Conservation (phyloP, 2,113 vertebrate genomes). For the Halcyon malimbica region DNA sequence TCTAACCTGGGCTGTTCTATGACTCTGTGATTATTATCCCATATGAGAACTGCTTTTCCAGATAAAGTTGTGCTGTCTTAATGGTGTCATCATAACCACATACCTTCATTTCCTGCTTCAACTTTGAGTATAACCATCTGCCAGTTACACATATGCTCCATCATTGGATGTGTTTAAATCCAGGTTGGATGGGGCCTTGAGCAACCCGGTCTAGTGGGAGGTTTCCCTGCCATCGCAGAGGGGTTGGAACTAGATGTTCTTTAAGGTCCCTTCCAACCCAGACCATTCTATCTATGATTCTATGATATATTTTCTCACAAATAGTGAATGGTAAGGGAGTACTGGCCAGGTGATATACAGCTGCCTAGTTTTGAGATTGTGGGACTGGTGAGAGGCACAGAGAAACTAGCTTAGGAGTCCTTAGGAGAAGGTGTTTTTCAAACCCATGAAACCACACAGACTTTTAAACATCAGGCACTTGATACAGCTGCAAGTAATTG, state of each 20-base stretch:
- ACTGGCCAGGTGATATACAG: neutral
- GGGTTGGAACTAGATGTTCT: no score
- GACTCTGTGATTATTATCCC: neutral
- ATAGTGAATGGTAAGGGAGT: neutral
- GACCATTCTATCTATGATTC: no score
- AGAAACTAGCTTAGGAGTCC: neutral
- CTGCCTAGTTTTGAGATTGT: neutral
- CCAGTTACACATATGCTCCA: no score
- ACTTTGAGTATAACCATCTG: neutral
- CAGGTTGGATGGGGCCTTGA: no score
- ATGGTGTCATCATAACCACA: neutral
- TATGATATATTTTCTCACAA: neutral
- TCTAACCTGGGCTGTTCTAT: neutral
- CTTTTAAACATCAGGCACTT: conserved; percentile 26
- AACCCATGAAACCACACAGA: neutral
- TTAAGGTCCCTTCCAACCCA: no score
- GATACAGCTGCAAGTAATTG: conserved; percentile 62
- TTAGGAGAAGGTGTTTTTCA: conserved; percentile 14
- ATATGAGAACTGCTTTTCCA: neutral
- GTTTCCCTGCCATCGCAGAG: no score
- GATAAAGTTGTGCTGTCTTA: neutral
- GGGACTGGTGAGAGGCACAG: neutral
- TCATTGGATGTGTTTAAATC: no score
- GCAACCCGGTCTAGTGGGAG: no score
- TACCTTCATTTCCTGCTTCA: neutral